These are phyloP conservation scores for Drosophila pachea DNA, from an alignment of 1,140 invertebrate species.

Conservation along the genomic window DNA sequence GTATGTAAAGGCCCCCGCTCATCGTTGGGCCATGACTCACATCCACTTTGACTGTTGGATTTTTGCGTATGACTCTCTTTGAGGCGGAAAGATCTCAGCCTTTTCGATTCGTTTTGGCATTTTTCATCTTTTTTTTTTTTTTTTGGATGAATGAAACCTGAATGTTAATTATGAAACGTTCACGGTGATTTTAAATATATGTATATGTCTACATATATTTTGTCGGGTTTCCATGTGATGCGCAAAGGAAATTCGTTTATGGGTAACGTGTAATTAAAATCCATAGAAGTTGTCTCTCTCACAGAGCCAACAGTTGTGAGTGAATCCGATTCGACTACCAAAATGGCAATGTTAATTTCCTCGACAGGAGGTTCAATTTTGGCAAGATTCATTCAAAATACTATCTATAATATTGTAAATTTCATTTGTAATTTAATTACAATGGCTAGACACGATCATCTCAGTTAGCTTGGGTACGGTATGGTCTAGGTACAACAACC, in stretches of 20 bases:
- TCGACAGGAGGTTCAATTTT: neutral
- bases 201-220: neutral
- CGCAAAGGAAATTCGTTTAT: conserved; percentile 32
- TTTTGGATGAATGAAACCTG: conserved; percentile 6
- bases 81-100: neutral
- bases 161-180: conserved; percentile 20
- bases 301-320: neutral
- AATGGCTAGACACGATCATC: neutral
- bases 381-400: neutral
- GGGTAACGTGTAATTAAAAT: conserved; percentile 27
- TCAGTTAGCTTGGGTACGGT: neutral
- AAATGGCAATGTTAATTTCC: conserved; percentile 37
- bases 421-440: conserved; percentile 3
- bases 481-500: neutral
- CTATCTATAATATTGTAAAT: neutral
- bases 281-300: conserved; percentile 21
- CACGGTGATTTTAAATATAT: conserved; percentile 22
- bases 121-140: neutral
- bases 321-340: neutral
- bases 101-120: conserved; percentile 32
- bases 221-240: conserved; percentile 9
- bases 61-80: conserved; percentile 3
- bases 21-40: conserved; percentile 24
- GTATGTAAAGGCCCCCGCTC: conserved; percentile 18
- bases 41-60: neutral